Conservation (phyloP, 2,888 invertebrate species). For the Cryptocephalus primarius region DNA sequence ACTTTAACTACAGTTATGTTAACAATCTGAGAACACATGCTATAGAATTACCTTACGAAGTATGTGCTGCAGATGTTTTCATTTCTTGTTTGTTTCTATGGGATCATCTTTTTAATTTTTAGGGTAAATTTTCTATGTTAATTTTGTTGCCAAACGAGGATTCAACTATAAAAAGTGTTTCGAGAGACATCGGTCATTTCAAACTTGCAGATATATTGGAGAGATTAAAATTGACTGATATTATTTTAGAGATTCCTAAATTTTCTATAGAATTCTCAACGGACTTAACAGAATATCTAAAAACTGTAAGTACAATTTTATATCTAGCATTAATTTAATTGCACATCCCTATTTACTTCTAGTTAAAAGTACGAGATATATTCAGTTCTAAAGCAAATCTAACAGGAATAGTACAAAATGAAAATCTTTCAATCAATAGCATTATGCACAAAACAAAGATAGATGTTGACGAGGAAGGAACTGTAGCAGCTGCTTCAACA, state of each 20-base stretch:
- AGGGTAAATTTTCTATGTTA: conserved; percentile 12
- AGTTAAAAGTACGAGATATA: conserved; percentile 49
- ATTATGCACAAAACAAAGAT: conserved; percentile 54
- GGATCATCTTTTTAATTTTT: background rate
- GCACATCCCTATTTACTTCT: conserved; percentile 22
- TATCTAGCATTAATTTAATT: background rate
- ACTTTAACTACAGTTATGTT: conserved; percentile 50
- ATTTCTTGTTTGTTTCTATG: no score
- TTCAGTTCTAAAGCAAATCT: conserved; percentile 48
- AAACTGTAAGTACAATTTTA: conserved; percentile 36
- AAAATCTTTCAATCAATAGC: conserved; percentile 39
- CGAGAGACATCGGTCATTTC: conserved; percentile 46
- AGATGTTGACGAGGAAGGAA: conserved; percentile 54
- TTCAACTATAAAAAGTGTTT: conserved; percentile 40
- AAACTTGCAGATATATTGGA: conserved; percentile 40
- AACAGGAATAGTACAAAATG: conserved; percentile 41
- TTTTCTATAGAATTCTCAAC: conserved; percentile 48
- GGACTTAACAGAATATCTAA: conserved; percentile 41
- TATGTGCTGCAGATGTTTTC: conserved; percentile 24
- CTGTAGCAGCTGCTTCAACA: conserved; percentile 52
- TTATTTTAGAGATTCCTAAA: conserved; percentile 47
- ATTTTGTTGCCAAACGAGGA: conserved; percentile 46
- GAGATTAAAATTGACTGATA: conserved; percentile 39
- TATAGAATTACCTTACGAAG: conserved; percentile 64
- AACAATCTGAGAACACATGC: conserved; percentile 55